Percentiles rank a stretch among this genome's conserved stretches.
Evolutionary conservation across 2,797 vertebrate genomes (phyloP).

Genomic region (Rhynchonycteris naso): DNA sequence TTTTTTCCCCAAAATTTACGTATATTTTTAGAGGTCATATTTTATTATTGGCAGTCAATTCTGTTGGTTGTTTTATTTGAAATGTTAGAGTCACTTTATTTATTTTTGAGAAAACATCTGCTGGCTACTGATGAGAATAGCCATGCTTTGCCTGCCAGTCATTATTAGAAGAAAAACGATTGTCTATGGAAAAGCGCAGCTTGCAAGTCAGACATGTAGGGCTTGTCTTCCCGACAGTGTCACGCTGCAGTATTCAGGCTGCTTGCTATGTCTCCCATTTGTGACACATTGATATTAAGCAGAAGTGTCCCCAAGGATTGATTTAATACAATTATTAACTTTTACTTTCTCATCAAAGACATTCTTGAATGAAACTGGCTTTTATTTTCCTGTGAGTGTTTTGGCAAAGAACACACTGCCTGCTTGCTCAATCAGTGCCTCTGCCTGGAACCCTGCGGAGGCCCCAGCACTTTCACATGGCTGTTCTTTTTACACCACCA

Average conservation of each 20-base stretch:
- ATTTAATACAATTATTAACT: slow-evolving; percentile 10
- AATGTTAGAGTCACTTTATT: neutral
- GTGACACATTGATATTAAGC: slow-evolving; percentile 6
- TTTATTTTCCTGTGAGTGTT: neutral
- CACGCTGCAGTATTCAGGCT: neutral
- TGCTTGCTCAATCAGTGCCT: rapidly evolving
- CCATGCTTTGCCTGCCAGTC: neutral
- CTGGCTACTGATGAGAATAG: neutral
- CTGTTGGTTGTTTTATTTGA: neutral
- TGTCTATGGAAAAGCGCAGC: neutral
- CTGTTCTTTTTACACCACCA: neutral
- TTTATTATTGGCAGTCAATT: slow-evolving; percentile 14
- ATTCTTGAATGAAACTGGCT: neutral
- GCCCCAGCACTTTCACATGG: neutral
- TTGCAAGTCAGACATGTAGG: neutral
- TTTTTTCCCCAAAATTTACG: too few relatives aligned
- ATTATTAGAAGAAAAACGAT: neutral
- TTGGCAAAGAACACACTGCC: neutral
- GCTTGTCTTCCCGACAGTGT: neutral
- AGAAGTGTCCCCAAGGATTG: neutral
- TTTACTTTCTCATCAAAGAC: neutral
- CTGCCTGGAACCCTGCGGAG: neutral
- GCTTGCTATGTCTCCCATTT: neutral
- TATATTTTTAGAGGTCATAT: neutral
- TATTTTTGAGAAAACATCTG: slow-evolving; percentile 29